phyloP scores from a whole-genome alignment of 2,888 invertebrate species.

The Caenorhabditis sulstoni region DNA sequence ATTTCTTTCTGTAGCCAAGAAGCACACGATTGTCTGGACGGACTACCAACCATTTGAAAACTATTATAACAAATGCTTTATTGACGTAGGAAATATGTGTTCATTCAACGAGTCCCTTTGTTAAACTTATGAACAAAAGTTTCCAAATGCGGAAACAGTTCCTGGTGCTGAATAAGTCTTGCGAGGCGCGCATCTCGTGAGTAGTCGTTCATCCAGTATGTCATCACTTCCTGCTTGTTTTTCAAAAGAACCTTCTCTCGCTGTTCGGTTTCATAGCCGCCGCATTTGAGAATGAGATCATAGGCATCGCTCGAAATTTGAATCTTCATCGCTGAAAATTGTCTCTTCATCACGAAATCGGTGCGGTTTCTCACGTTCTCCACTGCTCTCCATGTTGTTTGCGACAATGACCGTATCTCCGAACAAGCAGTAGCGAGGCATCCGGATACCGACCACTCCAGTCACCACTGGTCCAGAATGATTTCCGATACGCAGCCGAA shows the following conservation, averaged over 20 bases:
- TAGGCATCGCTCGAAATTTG: slow-evolving; percentile 63
- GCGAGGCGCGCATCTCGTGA: slow-evolving; percentile 46
- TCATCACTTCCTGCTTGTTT: slow-evolving; percentile 53
- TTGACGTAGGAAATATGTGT: background rate
- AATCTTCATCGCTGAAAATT: slow-evolving; percentile 68
- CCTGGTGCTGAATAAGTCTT: slow-evolving; percentile 25
- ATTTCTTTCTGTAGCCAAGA: too few species aligned
- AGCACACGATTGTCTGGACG: too few species aligned
- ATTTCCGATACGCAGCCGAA: slow-evolving; percentile 65
- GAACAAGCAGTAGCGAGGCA: slow-evolving; percentile 66
- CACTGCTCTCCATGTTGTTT: slow-evolving; percentile 66
- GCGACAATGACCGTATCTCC: slow-evolving; percentile 66
- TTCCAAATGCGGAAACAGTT: slow-evolving; percentile 50
- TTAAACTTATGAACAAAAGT: slow-evolving; percentile 47
- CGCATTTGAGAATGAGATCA: slow-evolving; percentile 59
- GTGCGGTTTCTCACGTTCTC: slow-evolving; percentile 64
- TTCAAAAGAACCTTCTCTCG: slow-evolving; percentile 62
- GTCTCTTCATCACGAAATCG: too few species aligned
- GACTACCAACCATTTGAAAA: background rate
- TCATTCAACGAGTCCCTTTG: slow-evolving; percentile 11
- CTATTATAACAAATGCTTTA: slow-evolving; percentile 18
- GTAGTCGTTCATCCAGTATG: slow-evolving; percentile 60
- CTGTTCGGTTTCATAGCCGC: slow-evolving; percentile 60
- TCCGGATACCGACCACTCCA: slow-evolving; percentile 65
- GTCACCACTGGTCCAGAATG: slow-evolving; percentile 65